Percentiles rank a stretch among this genome's conserved stretches.
Conservation (phyloP, 2,888 invertebrate genomes). For the Nomada lathburiana region DNA sequence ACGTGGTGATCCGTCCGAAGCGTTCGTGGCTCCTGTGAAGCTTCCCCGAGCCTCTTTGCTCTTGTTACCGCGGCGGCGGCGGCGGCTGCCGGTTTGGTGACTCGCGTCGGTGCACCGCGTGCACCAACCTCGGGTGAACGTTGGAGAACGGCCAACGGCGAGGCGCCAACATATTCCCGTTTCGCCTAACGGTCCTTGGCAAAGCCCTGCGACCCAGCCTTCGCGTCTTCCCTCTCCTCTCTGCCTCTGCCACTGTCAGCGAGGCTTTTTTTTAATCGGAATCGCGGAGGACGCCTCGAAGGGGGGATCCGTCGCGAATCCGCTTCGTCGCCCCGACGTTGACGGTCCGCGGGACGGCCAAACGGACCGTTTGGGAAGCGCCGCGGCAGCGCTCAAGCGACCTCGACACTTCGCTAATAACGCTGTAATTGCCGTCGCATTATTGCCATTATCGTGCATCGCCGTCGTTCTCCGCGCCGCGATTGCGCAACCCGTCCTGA, state of each 20-base stretch:
- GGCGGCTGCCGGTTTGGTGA: slow-evolving; percentile 63
- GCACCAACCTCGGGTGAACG: slow-evolving; percentile 45
- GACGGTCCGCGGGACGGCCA: slow-evolving; percentile 6
- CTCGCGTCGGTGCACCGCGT: slow-evolving; percentile 51
- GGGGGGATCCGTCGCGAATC: too few species aligned
- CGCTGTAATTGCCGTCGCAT: slow-evolving; percentile 72
- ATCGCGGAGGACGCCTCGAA: too few species aligned
- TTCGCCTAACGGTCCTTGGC: slow-evolving; percentile 73
- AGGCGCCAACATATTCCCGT: slow-evolving; percentile 78
- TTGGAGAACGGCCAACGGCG: slow-evolving; percentile 73
- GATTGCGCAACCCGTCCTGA: slow-evolving; percentile 67
- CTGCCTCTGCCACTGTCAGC: not conserved
- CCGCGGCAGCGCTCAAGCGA: slow-evolving; percentile 52
- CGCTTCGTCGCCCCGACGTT: not conserved
- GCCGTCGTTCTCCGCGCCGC: slow-evolving; percentile 49
- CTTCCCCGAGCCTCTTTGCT: slow-evolving; percentile 39
- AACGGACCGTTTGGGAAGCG: slow-evolving; percentile 43
- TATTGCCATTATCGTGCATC: slow-evolving; percentile 66
- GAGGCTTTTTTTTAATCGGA: not conserved
- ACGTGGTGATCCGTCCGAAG: slow-evolving; percentile 37
- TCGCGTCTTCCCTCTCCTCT: slow-evolving; percentile 11
- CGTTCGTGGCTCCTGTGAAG: slow-evolving; percentile 18
- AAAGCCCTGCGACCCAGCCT: slow-evolving; percentile 44
- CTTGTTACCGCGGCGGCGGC: slow-evolving; percentile 50
- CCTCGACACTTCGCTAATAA: slow-evolving; percentile 67